Conservation (phyloP, 2,888 invertebrate genomes). For the Ochropleura leucogaster region DNA sequence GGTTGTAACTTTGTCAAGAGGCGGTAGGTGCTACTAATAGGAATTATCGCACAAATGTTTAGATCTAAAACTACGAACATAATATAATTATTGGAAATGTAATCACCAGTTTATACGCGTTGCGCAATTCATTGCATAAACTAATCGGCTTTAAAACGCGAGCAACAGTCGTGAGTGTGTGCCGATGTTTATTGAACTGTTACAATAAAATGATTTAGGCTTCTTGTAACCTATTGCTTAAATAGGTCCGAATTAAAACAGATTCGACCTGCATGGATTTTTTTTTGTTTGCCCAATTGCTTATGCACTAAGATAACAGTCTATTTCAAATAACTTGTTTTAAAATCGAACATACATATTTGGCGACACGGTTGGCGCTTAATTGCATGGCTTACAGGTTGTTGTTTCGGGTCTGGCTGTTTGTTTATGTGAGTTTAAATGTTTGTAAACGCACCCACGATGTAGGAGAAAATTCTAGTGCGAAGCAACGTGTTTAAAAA, state of each 20-base stretch:
- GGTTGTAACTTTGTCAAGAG: too few relatives aligned
- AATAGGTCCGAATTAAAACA: constrained; percentile 15
- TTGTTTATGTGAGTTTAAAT: too few relatives aligned
- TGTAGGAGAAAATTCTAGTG: too few relatives aligned
- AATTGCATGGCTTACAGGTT: too few relatives aligned
- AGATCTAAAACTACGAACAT: not conserved
- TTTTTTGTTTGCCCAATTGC: constrained; percentile 11
- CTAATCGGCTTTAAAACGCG: constrained; percentile 35
- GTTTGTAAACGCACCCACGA: too few relatives aligned
- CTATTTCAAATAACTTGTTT: constrained; percentile 4
- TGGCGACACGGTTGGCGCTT: too few relatives aligned
- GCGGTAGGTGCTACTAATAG: too few relatives aligned
- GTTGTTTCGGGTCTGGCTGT: too few relatives aligned
- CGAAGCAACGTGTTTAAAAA: too few relatives aligned
- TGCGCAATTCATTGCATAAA: constrained; percentile 63
- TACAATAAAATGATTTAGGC: constrained; percentile 26
- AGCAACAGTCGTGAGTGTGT: constrained; percentile 33
- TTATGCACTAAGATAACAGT: not conserved
- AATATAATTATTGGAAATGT: constrained; percentile 22
- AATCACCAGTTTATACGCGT: constrained; percentile 21
- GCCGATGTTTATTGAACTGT: constrained; percentile 36
- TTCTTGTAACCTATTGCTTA: constrained; percentile 35
- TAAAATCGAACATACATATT: not conserved
- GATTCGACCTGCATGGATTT: constrained; percentile 1
- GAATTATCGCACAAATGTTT: not conserved